These are phyloP conservation scores for Asobara japonica DNA, from an alignment of 1,140 invertebrate species.

Conservation along the genomic window DNA sequence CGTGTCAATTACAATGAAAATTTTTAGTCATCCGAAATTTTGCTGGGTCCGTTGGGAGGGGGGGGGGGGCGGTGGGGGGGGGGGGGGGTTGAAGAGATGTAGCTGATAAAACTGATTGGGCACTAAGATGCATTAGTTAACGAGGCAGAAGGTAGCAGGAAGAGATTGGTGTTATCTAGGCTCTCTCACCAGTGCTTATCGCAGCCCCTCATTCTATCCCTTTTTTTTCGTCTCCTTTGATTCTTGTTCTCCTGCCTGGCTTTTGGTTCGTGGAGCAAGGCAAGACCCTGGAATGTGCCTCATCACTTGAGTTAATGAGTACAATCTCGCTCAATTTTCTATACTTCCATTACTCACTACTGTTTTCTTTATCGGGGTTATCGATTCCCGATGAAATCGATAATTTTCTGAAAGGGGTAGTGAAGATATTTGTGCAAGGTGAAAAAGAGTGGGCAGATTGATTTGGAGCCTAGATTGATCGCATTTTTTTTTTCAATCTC, in stretches of 20 bases:
- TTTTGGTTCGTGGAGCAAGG: not conserved
- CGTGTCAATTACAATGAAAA: no score
- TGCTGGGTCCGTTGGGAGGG: no score
- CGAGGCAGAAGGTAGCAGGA: no score
- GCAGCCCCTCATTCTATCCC: not conserved
- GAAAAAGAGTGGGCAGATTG: not conserved
- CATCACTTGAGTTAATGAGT: constrained; percentile 39
- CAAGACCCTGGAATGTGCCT: constrained; percentile 35
- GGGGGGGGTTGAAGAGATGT: no score
- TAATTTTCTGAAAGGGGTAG: not conserved
- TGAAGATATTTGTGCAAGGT: not conserved
- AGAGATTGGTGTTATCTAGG: no score
- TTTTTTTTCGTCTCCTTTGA: not conserved
- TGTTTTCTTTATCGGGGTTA: constrained; percentile 15
- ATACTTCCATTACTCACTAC: not conserved
- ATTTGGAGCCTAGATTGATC: not conserved
- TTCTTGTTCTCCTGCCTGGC: not conserved
- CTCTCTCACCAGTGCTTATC: not conserved
- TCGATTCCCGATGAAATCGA: constrained; percentile 14
- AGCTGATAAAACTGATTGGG: no score
- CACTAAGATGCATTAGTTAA: no score
- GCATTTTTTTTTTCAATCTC: no score
- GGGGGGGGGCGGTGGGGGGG: no score
- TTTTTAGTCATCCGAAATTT: no score
- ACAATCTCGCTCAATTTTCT: constrained; percentile 7